A percentile compares a stretch with the other conserved stretches of the same genome.
phyloP scores from a whole-genome alignment of 2,888 invertebrate genomes.

The Nephrocerus scutellatus region DNA sequence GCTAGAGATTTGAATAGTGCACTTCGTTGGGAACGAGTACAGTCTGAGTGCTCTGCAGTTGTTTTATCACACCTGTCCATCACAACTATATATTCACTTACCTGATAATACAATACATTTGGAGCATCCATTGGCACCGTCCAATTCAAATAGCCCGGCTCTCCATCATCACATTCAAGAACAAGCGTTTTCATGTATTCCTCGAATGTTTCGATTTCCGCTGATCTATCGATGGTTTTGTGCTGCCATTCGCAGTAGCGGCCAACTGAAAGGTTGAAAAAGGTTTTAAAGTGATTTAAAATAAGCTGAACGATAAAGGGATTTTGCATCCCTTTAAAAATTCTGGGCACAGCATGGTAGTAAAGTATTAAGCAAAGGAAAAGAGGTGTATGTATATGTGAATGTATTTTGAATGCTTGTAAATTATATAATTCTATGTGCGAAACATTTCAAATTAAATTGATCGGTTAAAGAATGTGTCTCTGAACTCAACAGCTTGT shows the following conservation, averaged over 20 bases:
- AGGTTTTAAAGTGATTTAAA: too few relatives aligned
- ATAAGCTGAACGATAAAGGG: too few relatives aligned
- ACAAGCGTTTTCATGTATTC: slow-evolving; percentile 69
- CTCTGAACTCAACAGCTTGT: too few relatives aligned
- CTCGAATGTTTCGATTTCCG: slow-evolving; percentile 66
- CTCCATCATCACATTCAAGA: slow-evolving; percentile 68
- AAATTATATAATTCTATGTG: too few relatives aligned
- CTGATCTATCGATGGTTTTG: slow-evolving; percentile 66
- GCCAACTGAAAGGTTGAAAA: slow-evolving; percentile 53
- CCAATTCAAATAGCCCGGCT: slow-evolving; percentile 73
- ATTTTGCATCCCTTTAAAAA: too few relatives aligned
- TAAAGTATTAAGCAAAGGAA: too few relatives aligned
- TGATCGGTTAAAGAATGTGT: too few relatives aligned
- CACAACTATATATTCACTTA: slow-evolving; percentile 38
- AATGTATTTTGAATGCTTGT: too few relatives aligned
- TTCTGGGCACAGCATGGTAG: too few relatives aligned
- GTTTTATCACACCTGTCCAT: background rate
- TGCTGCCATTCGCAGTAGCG: slow-evolving; percentile 85
- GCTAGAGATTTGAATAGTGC: background rate
- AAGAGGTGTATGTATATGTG: too few relatives aligned
- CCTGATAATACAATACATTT: slow-evolving; percentile 82
- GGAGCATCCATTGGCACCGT: slow-evolving; percentile 80
- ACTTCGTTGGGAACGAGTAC: background rate
- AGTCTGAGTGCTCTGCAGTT: background rate
- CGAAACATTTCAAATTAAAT: too few relatives aligned